Percentiles rank a stretch among this genome's conserved stretches.
These are phyloP conservation scores for Spatulosminthurus flaviceps DNA, from an alignment of 2,888 invertebrate species.

Conservation along the genomic window DNA sequence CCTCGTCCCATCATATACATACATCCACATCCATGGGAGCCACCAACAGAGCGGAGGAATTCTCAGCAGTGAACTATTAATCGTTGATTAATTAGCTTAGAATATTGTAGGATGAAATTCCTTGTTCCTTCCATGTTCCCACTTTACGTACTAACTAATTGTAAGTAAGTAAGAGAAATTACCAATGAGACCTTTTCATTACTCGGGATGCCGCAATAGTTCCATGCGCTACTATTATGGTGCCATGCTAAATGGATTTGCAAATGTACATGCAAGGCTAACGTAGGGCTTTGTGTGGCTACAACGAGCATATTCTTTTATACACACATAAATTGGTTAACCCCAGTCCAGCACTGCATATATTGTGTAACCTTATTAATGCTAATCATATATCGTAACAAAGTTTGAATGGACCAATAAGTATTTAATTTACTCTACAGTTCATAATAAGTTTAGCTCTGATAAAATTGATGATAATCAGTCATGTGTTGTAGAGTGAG, in stretches of 20 bases:
- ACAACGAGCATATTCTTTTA: neutral
- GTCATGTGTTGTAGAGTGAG: neutral
- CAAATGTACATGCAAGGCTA: too few relatives aligned
- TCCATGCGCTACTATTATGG: too few relatives aligned
- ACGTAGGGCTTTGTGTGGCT: too few relatives aligned
- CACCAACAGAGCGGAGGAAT: too few relatives aligned
- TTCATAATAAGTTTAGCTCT: neutral
- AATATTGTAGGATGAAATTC: too few relatives aligned
- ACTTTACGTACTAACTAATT: too few relatives aligned
- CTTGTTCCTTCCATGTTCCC: too few relatives aligned
- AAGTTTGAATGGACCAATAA: neutral
- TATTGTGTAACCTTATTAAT: neutral
- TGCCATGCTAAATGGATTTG: too few relatives aligned
- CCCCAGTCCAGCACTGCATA: neutral
- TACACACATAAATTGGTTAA: too few relatives aligned
- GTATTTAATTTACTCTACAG: neutral
- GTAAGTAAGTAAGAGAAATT: neutral
- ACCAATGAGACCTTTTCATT: neutral
- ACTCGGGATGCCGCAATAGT: too few relatives aligned
- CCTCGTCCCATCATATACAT: neutral
- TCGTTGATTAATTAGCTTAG: conserved; percentile 39
- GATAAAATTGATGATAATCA: conserved; percentile 1
- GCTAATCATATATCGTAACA: too few relatives aligned
- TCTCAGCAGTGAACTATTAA: conserved; percentile 24
- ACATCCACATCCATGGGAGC: neutral